Evolutionary conservation across 2,113 vertebrate species (phyloP).

Genomic region (Microtus oregoni): DNA sequence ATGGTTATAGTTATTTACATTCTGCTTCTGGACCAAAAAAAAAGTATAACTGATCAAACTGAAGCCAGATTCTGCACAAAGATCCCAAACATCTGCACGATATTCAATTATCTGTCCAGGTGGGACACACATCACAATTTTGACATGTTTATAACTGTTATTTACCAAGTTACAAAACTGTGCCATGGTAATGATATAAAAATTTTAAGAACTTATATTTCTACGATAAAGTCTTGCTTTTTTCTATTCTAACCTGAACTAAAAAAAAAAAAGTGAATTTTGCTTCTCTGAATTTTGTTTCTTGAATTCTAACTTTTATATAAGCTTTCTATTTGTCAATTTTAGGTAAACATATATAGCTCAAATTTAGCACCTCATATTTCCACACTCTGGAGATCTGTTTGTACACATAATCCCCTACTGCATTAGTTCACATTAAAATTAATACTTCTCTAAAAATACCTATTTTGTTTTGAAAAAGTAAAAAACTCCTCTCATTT

Average conservation of each 20-base stretch:
- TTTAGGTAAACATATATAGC: background rate
- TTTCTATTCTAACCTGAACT: conserved; percentile 1
- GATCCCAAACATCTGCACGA: background rate
- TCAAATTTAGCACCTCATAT: conserved; percentile 1
- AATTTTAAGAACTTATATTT: conserved; percentile 36
- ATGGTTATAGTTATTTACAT: conserved; percentile 27
- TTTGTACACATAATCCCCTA: background rate
- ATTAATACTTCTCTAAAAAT: conserved; percentile 49
- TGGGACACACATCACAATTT: background rate
- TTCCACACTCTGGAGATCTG: background rate
- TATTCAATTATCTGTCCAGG: background rate
- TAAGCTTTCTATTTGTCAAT: conserved; percentile 21
- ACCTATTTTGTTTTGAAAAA: conserved; percentile 51
- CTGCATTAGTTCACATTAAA: background rate
- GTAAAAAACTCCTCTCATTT: background rate
- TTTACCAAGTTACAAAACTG: background rate
- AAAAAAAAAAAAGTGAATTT: conserved; percentile 2
- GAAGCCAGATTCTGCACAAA: conserved; percentile 23
- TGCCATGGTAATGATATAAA: background rate
- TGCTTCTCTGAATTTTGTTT: conserved; percentile 43
- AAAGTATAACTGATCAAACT: conserved; percentile 13
- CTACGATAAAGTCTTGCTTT: conserved; percentile 12
- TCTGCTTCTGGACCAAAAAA: background rate
- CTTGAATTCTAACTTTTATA: conserved; percentile 42
- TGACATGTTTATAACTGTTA: background rate